Evolutionary conservation across 2,888 invertebrate genomes (phyloP), one percentile per base, ranked within the genome.

Genomic region (Papilio demoleus): DNA sequence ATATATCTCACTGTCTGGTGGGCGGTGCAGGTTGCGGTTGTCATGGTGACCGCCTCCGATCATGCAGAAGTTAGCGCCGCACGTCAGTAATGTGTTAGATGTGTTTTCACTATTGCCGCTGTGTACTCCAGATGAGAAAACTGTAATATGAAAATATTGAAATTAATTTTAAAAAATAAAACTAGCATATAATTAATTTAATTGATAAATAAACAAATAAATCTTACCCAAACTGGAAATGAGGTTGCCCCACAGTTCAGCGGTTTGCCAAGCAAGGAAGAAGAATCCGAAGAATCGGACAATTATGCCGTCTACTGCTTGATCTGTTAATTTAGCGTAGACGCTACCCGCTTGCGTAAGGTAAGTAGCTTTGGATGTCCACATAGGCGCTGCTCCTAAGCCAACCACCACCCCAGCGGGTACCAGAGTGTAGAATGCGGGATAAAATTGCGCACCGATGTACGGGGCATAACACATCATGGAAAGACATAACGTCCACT

Each of bases 291-390:
- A 99, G 94, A 99, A 99, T 80, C 98, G 93, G 69, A 98, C 98
- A 77, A 99, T 97, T 77, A 98, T 97, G 22, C 97, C 97, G 85
- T 98, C 97, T 65, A 97, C 95, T 34, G 96, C 95, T 83, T 97
- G 96, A 79, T 97, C 96, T 14, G 97, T 97, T 71, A 98, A 92
- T 82, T 97, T 97, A 17, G 99, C 97, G 90, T 92, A 92, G 11
- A 92, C 92, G 72, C 97, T 97, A 58, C 98, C 99, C 50, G 96
- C 97, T 91, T 98, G 97, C 14, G 99, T 99, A 72, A 99, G 94
- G 85, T 99, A 99, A 1, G 98, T 98, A 70, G 99, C 99, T 87
- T 99, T 98, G n/a, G 99, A 97, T 0, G 98, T 97, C 99, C 99
- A 99, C 95, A 99, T 96, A 60, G 99, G 99, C 0, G 99, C 99